phyloP scores from a whole-genome alignment of 2,797 vertebrate species.

The Sparus aurata region DNA sequence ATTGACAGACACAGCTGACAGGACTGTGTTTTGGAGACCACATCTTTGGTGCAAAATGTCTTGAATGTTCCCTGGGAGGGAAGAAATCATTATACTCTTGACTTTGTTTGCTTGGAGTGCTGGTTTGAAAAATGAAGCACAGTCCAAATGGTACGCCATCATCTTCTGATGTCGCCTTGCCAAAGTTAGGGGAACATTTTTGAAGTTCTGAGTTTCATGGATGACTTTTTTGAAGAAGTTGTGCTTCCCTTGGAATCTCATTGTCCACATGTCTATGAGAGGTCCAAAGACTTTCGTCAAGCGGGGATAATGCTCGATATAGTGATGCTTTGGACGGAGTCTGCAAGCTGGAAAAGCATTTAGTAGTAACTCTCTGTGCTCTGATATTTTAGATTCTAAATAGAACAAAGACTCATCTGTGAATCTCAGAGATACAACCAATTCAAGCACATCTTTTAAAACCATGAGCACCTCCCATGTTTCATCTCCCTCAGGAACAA shows the following conservation, averaged over 20 bases:
- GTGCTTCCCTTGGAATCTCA: constrained; percentile 11
- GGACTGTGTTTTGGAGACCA: constrained; percentile 3
- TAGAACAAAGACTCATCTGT: not conserved
- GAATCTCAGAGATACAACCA: not conserved
- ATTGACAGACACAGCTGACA: not conserved
- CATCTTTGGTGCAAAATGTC: not conserved
- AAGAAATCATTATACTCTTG: constrained; percentile 2
- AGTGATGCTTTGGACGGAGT: constrained; percentile 16
- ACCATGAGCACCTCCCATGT: constrained; percentile 1
- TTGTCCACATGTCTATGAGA: constrained; percentile 4
- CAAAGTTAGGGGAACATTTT: constrained; percentile 16
- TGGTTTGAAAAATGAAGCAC: not conserved
- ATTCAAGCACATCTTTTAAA: not conserved
- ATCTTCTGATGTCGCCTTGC: not conserved
- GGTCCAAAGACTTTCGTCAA: not conserved
- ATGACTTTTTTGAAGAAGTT: constrained; percentile 11
- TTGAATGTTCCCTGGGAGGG: not conserved
- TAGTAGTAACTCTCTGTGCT: not conserved
- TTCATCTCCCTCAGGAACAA: not conserved
- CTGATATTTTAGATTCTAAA: not conserved
- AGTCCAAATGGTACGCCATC: too few relatives aligned
- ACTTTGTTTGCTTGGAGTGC: constrained; percentile 7
- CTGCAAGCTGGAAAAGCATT: not conserved
- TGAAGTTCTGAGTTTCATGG: constrained; percentile 8
- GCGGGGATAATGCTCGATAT: constrained; percentile 2